A percentile compares a stretch with the other conserved stretches of the same genome.
These are phyloP conservation scores for Perizoma flavofasciatum DNA, from an alignment of 2,888 invertebrate genomes.

Conservation along the genomic window DNA sequence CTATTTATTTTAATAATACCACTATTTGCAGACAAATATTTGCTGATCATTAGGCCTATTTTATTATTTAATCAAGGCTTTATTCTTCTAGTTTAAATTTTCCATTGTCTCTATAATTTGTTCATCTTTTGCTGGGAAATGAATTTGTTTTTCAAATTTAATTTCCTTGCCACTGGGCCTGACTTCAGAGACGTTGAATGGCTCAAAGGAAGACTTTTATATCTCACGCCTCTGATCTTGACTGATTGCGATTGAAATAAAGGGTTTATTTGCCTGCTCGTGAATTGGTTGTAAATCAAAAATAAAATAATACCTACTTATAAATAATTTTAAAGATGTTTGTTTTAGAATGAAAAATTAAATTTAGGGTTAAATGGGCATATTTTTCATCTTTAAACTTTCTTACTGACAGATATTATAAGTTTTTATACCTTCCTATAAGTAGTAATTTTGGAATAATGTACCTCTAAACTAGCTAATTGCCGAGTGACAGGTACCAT, in stretches of 20 bases:
- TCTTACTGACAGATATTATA: too few relatives aligned
- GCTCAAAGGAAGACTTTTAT: constrained; percentile 41
- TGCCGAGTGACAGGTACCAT: too few relatives aligned
- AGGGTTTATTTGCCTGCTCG: constrained; percentile 21
- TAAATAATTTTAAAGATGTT: constrained; percentile 1
- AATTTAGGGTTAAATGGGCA: too few relatives aligned
- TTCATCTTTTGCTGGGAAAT: constrained; percentile 41
- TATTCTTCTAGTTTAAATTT: constrained; percentile 31
- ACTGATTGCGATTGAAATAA: constrained; percentile 36
- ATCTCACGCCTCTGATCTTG: constrained; percentile 39
- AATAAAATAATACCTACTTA: constrained; percentile 9
- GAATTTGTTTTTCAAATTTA: constrained; percentile 43
- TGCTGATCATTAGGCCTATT: constrained; percentile 32
- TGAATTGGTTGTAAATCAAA: constrained; percentile 7
- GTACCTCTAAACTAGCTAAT: too few relatives aligned
- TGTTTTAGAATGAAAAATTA: too few relatives aligned
- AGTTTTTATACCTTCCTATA: too few relatives aligned
- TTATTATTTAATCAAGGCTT: constrained; percentile 34
- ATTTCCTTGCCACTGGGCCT: constrained; percentile 36
- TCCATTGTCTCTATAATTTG: constrained; percentile 38
- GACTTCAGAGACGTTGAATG: constrained; percentile 34
- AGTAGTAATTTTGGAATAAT: too few relatives aligned
- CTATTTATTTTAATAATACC: too few relatives aligned
- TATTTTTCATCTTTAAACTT: too few relatives aligned
- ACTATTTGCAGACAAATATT: too few relatives aligned